A percentile compares a stretch with the other conserved stretches of the same genome.
These are phyloP conservation scores for Drosophila prosaltans DNA, from an alignment of 1,140 invertebrate genomes.

Conservation along the genomic window DNA sequence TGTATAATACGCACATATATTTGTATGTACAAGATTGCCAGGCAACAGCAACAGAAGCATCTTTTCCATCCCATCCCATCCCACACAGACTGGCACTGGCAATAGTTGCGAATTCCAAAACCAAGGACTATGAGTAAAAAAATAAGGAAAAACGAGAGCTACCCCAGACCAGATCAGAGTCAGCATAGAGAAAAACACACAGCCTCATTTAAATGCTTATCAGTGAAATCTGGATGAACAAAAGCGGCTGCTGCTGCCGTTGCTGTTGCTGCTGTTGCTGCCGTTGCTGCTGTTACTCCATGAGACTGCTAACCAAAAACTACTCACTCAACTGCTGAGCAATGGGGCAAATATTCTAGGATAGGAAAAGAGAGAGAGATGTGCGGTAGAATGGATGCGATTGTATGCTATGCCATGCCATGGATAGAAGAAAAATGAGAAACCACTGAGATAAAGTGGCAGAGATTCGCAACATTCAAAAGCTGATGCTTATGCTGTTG, in stretches of 20 bases:
- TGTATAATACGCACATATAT: constrained; percentile 76
- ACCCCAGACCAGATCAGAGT: constrained; percentile 39
- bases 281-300: constrained; percentile 25
- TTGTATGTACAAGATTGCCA: constrained; percentile 56
- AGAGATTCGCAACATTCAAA: constrained; percentile 78
- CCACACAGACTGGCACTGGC: not conserved
- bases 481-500: constrained; percentile 54
- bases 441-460: constrained; percentile 79
- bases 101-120: not conserved
- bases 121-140: constrained; percentile 1
- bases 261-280: constrained; percentile 42
- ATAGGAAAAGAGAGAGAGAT: not conserved
- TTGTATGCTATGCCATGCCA: constrained; percentile 21
- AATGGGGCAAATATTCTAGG: constrained; percentile 55
- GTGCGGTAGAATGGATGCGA: constrained; percentile 26
- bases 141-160: constrained; percentile 27
- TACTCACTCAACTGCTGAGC: constrained; percentile 72
- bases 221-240: constrained; percentile 79
- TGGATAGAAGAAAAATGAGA: constrained; percentile 75
- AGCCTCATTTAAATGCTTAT: constrained; percentile 82
- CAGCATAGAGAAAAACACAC: constrained; percentile 33
- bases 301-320: constrained; percentile 58
- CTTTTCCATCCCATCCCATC: not conserved
- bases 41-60: constrained; percentile 33
- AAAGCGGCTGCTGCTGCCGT: constrained; percentile 66